These are phyloP conservation scores for Papilio protenor DNA, from an alignment of 2,888 invertebrate species.

Conservation along the genomic window DNA sequence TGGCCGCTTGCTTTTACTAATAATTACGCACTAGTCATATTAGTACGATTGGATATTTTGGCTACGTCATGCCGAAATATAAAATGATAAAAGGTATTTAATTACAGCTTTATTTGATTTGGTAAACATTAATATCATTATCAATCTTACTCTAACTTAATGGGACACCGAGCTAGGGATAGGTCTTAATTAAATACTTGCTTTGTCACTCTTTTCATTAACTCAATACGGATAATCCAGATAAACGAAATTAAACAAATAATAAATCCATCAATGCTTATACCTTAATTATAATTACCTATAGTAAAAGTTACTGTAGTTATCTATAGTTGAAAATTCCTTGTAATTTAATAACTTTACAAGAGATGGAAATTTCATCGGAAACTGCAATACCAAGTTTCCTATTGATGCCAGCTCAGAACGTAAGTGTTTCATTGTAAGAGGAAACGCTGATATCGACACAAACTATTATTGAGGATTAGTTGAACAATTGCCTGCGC, in stretches of 20 bases:
- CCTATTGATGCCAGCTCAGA: not conserved
- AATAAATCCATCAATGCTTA: not conserved
- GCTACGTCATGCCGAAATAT: not conserved
- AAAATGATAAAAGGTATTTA: not conserved
- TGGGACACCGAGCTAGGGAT: not conserved
- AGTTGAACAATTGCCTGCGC: not conserved
- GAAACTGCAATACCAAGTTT: not conserved
- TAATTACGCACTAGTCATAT: not conserved
- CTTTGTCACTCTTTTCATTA: not conserved
- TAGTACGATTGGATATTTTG: not conserved
- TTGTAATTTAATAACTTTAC: not conserved
- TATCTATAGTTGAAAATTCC: not conserved
- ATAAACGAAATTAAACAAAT: not conserved
- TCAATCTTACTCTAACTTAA: not conserved
- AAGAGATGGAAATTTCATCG: not conserved
- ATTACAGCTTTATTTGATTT: not conserved
- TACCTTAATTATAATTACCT: not conserved
- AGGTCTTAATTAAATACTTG: not conserved
- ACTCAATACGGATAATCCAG: not conserved
- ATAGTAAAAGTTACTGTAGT: not conserved
- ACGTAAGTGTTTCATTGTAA: not conserved
- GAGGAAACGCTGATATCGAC: not conserved
- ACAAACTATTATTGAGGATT: not conserved
- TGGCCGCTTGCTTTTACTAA: not conserved
- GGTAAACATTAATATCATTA: not conserved